Evolutionary conservation across 2,888 invertebrate genomes (phyloP).

Genomic region (Camponotus fellah): DNA sequence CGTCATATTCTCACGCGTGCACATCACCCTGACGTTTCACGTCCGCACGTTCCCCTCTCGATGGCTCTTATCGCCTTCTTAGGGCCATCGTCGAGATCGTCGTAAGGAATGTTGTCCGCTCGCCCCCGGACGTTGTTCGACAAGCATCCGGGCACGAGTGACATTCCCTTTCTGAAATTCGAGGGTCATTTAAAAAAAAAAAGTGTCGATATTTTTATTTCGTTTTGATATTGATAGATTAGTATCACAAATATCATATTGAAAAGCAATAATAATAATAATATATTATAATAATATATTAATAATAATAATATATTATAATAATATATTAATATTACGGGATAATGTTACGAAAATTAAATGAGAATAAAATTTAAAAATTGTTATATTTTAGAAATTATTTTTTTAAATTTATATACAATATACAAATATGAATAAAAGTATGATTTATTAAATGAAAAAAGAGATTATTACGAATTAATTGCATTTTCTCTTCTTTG

Average conservation of each 20-base stretch:
- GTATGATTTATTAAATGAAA: too few relatives aligned
- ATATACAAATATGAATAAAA: too few relatives aligned
- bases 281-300: too few relatives aligned
- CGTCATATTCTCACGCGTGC: constrained; percentile 43
- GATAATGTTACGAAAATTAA: background rate
- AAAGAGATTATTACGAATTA: too few relatives aligned
- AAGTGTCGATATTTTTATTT: background rate
- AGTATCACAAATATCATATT: background rate
- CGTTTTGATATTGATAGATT: background rate
- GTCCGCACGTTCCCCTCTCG: background rate
- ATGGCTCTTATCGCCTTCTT: constrained; percentile 18
- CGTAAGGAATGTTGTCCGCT: constrained; percentile 43
- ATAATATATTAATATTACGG: background rate
- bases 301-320: background rate
- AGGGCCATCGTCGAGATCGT: constrained; percentile 1
- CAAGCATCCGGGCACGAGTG: constrained; percentile 13
- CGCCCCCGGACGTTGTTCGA: constrained; percentile 2
- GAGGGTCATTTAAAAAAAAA: background rate
- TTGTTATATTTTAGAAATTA: too few relatives aligned
- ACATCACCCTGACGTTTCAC: background rate
- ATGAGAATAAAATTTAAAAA: background rate
- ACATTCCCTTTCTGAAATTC: constrained; percentile 33
- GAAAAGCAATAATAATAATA: background rate
- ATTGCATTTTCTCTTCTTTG: too few relatives aligned
- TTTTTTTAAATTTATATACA: too few relatives aligned